Evolutionary conservation across 2,113 vertebrate genomes (phyloP).

Genomic region (Taurulus bubalis): DNA sequence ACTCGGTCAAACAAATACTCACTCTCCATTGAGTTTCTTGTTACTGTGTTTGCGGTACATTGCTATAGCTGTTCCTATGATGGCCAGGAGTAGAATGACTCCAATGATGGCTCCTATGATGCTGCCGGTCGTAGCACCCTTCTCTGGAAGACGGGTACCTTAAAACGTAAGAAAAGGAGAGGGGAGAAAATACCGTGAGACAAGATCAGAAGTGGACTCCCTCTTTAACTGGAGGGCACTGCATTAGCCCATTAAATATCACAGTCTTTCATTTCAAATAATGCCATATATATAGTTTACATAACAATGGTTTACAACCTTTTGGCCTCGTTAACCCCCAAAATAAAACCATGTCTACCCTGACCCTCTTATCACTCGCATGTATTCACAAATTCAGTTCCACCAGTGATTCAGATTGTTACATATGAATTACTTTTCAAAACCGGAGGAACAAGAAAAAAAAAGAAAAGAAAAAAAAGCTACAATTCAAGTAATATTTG

Average conservation of each 20-base stretch:
- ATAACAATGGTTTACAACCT: neutral
- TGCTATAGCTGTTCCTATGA: slow-evolving; percentile 82
- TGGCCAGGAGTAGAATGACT: slow-evolving; percentile 83
- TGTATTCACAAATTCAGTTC: neutral
- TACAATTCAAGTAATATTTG: neutral
- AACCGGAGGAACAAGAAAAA: no score
- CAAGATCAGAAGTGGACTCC: neutral
- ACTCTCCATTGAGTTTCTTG: slow-evolving; percentile 80
- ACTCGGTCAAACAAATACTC: slow-evolving; percentile 65
- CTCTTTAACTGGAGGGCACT: neutral
- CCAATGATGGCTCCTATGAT: slow-evolving; percentile 90
- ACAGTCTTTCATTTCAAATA: neutral
- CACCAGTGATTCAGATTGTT: no score
- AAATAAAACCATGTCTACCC: neutral
- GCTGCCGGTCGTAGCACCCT: slow-evolving; percentile 82
- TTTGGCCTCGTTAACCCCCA: neutral
- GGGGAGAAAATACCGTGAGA: neutral
- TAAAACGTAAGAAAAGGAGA: slow-evolving; percentile 13
- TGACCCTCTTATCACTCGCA: neutral
- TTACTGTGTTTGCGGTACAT: slow-evolving; percentile 83
- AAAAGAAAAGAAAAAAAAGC: no score
- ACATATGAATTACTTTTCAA: no score
- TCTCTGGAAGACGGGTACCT: slow-evolving; percentile 74
- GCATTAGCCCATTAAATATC: neutral
- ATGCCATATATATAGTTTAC: neutral